Conservation (phyloP, 2,888 invertebrate species). For the Alviniconcha strummeri region DNA sequence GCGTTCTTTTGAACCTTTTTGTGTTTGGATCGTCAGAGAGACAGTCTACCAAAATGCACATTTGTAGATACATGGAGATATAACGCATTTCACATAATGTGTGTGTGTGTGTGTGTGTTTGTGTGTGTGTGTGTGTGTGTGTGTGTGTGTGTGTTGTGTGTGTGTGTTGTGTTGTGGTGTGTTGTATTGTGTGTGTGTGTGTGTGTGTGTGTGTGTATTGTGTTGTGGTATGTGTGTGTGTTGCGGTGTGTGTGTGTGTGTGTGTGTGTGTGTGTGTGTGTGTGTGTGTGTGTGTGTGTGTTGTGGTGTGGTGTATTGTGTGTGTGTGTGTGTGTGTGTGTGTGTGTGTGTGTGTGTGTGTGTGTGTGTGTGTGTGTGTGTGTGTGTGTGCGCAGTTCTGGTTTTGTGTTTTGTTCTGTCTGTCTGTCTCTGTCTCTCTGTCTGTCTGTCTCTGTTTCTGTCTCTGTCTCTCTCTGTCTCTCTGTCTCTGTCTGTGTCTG, state of each 20-base stretch:
- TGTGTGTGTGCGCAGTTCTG: background rate
- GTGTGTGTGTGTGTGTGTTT: too few species aligned
- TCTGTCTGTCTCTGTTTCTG: constrained; percentile 19
- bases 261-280: background rate
- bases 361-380: background rate
- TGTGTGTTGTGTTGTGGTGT: background rate
- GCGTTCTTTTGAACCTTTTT: too few species aligned
- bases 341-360: background rate
- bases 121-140: too few species aligned
- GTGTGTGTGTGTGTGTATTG: background rate
- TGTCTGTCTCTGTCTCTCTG: background rate
- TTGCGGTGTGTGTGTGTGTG: constrained; percentile 7
- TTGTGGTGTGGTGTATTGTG: constrained; percentile 67
- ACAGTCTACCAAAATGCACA: background rate
- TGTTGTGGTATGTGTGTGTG: background rate
- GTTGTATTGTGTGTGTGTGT: constrained; percentile 79
- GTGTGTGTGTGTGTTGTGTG: constrained; percentile 45
- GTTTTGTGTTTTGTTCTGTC: background rate
- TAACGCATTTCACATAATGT: background rate
- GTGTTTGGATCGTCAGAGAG: too few species aligned
- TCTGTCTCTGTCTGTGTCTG: background rate
- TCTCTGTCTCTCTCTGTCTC: background rate
- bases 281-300: background rate
- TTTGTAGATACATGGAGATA: background rate
- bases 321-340: constrained; percentile 74